Evolutionary conservation across 2,113 vertebrate species (phyloP).

Genomic region (Hypocryptadius cinnamomeus): DNA sequence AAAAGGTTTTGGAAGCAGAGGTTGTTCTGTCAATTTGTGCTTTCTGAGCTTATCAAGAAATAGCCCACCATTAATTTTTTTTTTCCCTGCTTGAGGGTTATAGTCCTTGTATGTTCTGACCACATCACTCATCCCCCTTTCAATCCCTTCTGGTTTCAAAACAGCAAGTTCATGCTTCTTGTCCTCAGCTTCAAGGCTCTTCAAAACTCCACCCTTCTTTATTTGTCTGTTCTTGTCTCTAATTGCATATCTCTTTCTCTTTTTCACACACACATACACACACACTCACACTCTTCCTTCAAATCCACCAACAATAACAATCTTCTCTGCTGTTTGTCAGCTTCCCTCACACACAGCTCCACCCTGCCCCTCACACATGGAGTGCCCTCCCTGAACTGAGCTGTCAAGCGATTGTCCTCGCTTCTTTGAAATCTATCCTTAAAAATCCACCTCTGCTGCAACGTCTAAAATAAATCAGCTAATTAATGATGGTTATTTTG

Average conservation of each 20-base stretch:
- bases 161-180: constrained; percentile 11
- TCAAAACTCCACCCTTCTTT: constrained; percentile 22
- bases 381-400: constrained; percentile 38
- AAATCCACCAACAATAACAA: constrained; percentile 31
- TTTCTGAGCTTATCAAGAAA: constrained; percentile 22
- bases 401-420: constrained; percentile 20
- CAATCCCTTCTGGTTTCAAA: constrained; percentile 18
- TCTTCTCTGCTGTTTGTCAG: constrained; percentile 17
- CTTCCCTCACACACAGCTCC: constrained; percentile 24
- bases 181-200: constrained; percentile 3
- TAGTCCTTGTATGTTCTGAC: background rate
- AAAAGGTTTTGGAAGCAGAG: constrained; percentile 47
- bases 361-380: constrained; percentile 16
- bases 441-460: constrained; percentile 42
- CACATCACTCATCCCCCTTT: background rate
- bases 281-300: background rate
- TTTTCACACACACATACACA: background rate
- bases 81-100: background rate
- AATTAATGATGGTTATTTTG: constrained; percentile 49
- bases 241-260: constrained; percentile 10
- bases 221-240: constrained; percentile 17
- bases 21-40: constrained; percentile 22
- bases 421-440: constrained; percentile 42
- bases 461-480: constrained; percentile 23
- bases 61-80: background rate